These are phyloP conservation scores for Campoletis raptor DNA, from an alignment of 2,888 invertebrate genomes.

Conservation along the genomic window DNA sequence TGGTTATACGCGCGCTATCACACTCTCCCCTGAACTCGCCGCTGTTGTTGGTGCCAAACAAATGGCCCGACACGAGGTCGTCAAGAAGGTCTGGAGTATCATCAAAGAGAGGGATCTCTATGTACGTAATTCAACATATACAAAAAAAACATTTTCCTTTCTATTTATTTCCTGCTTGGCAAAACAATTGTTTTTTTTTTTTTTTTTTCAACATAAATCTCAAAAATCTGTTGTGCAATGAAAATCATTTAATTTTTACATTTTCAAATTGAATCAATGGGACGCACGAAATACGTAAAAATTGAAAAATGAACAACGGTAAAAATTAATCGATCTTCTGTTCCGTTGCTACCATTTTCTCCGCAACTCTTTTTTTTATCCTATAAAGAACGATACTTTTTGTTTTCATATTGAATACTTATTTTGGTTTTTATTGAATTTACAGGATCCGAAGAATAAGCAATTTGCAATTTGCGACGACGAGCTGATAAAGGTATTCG, in stretches of 20 bases:
- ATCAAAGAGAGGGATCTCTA: slow-evolving; percentile 95
- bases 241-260: no score
- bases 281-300: no score
- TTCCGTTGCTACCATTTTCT: no score
- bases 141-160: background rate
- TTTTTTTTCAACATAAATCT: no score
- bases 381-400: background rate
- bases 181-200: no score
- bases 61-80: slow-evolving; percentile 95
- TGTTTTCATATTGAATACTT: slow-evolving; percentile 1
- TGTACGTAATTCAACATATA: slow-evolving; percentile 81
- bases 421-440: slow-evolving; percentile 11
- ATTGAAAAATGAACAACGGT: no score
- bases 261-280: no score
- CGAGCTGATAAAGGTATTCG: slow-evolving; percentile 94
- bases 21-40: slow-evolving; percentile 93
- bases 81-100: slow-evolving; percentile 95
- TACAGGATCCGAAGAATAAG: slow-evolving; percentile 95
- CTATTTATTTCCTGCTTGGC: background rate
- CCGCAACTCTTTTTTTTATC: no score
- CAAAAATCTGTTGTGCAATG: no score
- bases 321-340: no score
- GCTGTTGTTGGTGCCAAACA: slow-evolving; percentile 93
- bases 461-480: slow-evolving; percentile 98
- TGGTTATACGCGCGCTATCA: slow-evolving; percentile 94